A percentile compares a stretch with the other conserved stretches of the same genome.
Evolutionary conservation across 2,888 invertebrate species (phyloP).

Genomic region (Standfussiana lucernea): DNA sequence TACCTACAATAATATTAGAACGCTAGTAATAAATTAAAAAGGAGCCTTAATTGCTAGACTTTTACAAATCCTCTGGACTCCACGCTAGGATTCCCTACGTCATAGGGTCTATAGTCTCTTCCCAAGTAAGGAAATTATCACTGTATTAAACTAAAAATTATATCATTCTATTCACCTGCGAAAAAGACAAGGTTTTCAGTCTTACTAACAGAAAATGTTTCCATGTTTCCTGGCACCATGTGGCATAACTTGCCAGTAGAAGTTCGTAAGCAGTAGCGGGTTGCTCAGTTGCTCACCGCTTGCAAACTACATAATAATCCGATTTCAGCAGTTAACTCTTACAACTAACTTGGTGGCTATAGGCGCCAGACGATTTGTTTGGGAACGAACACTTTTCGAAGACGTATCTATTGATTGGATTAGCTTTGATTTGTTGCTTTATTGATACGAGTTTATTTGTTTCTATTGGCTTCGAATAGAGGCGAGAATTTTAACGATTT

Average conservation of each 20-base stretch:
- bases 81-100: not conserved
- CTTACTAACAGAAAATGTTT: constrained; percentile 11
- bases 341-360: constrained; percentile 34
- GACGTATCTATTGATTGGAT: constrained; percentile 14
- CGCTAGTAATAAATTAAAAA: not conserved
- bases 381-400: not conserved
- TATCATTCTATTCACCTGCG: not conserved
- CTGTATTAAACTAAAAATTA: not conserved
- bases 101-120: not conserved
- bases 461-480: not conserved
- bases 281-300: constrained; percentile 36
- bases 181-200: not conserved
- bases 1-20: not conserved
- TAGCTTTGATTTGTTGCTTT: constrained; percentile 16
- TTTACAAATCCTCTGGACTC: not conserved
- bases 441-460: constrained; percentile 4
- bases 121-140: not conserved
- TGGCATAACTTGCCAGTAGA: constrained; percentile 39
- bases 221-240: constrained; percentile 30
- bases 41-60: not conserved
- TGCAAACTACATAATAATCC: constrained; percentile 58
- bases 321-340: constrained; percentile 51
- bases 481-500: not conserved
- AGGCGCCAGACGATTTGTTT: constrained; percentile 25
- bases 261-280: constrained; percentile 43